Evolutionary conservation across 2,797 vertebrate genomes (phyloP), one percentile per base, ranked within the genome.

Genomic region (Rhabdomys pumilio): DNA sequence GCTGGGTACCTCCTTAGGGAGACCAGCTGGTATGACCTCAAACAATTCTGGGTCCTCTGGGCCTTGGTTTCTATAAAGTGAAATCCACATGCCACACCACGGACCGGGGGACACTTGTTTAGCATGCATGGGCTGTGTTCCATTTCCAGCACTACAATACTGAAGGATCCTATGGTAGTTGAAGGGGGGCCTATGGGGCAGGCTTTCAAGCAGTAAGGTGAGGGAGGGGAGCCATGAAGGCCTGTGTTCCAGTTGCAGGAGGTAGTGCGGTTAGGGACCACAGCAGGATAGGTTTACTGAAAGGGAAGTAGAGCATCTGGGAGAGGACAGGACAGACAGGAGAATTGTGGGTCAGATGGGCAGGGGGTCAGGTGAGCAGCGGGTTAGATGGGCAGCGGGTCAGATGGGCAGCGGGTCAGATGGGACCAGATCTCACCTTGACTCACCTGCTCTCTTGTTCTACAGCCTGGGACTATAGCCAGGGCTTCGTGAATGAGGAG

Each of bases 401-500:
- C 59, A 61, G 55, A 3, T 15, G 55, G 55, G 14, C 50, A 15
- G 14, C 53, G 14, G 53, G 53, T 55, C 53, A 55, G 53, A 12
- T 14, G 57, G 38, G 17, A 53, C 17, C 3, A 8, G 2, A 20
- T 29, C 31, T 22, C 38, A 9, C 44, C 19, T 29, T 3, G 57
- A 57, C 61, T 86, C 17, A 29, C 65, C 20, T 38, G 0, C 12
- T 44, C 79, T 88, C 24, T 57, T 0, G 4, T 44, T 0, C 93
- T 73, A 22, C 97, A 99, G 99, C 90, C 20, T 99, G 99, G 99
- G 98, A 99, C 65, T 99, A 99, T 98, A 99, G 99, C 96, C 98
- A 99, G 95, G 99, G 99, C 80, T 99, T 99, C 96, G 99, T 99
- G 98, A 99, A 95, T 6, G 99, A 99, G 86, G 99, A 99, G 55